Conservation (phyloP, 2,797 vertebrate genomes). For the Alosa sapidissima region DNA sequence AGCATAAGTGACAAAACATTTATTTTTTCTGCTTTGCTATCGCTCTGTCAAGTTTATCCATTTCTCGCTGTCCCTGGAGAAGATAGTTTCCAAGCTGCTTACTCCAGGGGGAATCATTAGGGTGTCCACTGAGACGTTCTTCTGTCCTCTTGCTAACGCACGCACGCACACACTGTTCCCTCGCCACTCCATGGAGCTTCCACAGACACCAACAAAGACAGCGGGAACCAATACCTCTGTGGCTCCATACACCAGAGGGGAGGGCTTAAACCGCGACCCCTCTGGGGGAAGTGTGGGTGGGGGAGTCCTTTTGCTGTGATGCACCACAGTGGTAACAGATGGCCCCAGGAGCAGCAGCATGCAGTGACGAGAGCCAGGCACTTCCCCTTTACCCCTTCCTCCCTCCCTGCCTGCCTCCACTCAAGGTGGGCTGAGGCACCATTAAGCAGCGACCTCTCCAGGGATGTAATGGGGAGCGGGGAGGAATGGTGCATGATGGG, state of each 20-base stretch:
- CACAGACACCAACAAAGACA: slow-evolving; percentile 26
- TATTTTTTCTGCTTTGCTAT: background rate
- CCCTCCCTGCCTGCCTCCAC: slow-evolving; percentile 34
- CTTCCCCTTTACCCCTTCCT: background rate
- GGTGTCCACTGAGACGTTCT: slow-evolving; percentile 43
- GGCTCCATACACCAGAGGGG: slow-evolving; percentile 45
- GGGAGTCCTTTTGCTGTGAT: background rate
- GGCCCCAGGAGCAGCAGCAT: slow-evolving; percentile 18
- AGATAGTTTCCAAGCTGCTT: slow-evolving; percentile 27
- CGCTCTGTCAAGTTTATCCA: background rate
- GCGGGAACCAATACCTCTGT: slow-evolving; percentile 50
- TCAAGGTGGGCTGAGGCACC: slow-evolving; percentile 52
- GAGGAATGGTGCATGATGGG: slow-evolving; percentile 42
- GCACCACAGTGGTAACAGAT: background rate
- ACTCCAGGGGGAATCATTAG: slow-evolving; percentile 45
- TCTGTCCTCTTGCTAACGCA: slow-evolving; percentile 47
- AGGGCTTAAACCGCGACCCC: slow-evolving; percentile 42
- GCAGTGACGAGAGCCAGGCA: slow-evolving; percentile 41
- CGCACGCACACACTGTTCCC: slow-evolving; percentile 25
- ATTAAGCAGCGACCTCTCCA: slow-evolving; percentile 47
- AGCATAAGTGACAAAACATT: background rate
- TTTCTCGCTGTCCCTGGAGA: slow-evolving; percentile 20
- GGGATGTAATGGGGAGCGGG: slow-evolving; percentile 28
- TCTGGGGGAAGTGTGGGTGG: slow-evolving; percentile 26
- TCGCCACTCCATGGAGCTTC: background rate